These are phyloP conservation scores for Potamarius usumacintae DNA, from an alignment of 2,113 vertebrate genomes.

Conservation along the genomic window DNA sequence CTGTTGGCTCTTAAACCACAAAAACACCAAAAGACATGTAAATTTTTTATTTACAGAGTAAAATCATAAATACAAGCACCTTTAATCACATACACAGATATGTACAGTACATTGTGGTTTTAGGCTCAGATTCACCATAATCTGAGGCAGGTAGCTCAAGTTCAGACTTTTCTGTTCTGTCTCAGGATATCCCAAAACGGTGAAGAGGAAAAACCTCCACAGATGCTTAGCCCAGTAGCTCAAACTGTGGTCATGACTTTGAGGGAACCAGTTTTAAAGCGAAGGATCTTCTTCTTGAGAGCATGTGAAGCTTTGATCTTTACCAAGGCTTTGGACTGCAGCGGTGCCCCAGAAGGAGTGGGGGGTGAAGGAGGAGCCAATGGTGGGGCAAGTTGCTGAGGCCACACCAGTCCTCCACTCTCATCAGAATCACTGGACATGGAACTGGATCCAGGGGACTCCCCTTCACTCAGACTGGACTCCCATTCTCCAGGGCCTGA, in stretches of 20 bases:
- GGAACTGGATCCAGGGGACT: conserved; percentile 78
- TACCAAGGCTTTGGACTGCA: conserved; percentile 82
- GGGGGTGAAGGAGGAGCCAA: conserved; percentile 61
- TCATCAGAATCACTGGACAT: conserved; percentile 83
- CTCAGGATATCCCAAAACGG: neutral
- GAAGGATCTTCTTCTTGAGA: conserved; percentile 87
- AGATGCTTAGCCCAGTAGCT: conserved; percentile 8
- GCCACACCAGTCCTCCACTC: conserved; percentile 84
- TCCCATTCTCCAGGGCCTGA: conserved; percentile 67
- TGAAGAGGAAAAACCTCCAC: neutral
- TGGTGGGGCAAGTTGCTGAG: conserved; percentile 80
- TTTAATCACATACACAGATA: conserved; percentile 48
- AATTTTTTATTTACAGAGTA: conserved; percentile 58
- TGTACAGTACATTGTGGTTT: conserved; percentile 49
- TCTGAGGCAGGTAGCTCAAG: conserved; percentile 1
- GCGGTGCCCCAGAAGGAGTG: conserved; percentile 56
- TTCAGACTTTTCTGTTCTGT: neutral
- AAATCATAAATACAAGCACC: conserved; percentile 56
- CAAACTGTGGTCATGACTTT: conserved; percentile 91
- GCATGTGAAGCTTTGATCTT: conserved; percentile 90
- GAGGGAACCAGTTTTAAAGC: conserved; percentile 84
- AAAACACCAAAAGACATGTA: conserved; percentile 6
- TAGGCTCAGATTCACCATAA: conserved; percentile 15
- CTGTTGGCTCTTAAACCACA: conserved; percentile 5
- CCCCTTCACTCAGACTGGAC: conserved; percentile 77